Percentiles rank a stretch among this genome's conserved stretches.
Evolutionary conservation across 2,888 invertebrate genomes (phyloP).

Genomic region (Blastobasis adustella): DNA sequence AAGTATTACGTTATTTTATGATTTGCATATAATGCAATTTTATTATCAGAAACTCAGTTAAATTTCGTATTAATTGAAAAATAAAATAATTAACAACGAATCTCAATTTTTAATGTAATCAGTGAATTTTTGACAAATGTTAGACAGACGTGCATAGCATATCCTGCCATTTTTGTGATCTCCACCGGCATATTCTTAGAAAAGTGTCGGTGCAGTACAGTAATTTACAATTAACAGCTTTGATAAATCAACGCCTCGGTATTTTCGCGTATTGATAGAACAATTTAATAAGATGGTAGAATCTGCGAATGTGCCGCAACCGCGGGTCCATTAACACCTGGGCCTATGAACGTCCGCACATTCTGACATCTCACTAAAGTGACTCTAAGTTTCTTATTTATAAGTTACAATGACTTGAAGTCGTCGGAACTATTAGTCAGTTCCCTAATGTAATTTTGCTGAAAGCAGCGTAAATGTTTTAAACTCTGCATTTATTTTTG

Average conservation of each 20-base stretch:
- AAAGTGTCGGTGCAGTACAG: constrained; percentile 25
- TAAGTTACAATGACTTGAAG: constrained; percentile 15
- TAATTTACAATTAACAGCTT: not conserved
- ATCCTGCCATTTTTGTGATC: constrained; percentile 31
- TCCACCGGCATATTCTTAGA: constrained; percentile 46
- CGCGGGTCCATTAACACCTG: too few relatives aligned
- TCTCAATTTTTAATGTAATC: constrained; percentile 48
- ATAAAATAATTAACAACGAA: constrained; percentile 53
- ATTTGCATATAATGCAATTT: constrained; percentile 70
- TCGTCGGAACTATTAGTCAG: constrained; percentile 16
- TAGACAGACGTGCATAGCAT: constrained; percentile 56
- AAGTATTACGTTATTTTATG: constrained; percentile 70
- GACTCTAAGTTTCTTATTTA: not conserved
- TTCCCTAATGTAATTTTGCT: constrained; percentile 37
- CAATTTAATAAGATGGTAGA: constrained; percentile 4
- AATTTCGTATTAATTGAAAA: constrained; percentile 29
- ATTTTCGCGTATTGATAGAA: constrained; percentile 2
- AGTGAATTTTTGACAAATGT: constrained; percentile 27
- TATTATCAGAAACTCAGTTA: constrained; percentile 26
- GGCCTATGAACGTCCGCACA: too few relatives aligned
- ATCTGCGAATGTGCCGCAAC: too few relatives aligned
- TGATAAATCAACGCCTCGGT: not conserved
- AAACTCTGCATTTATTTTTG: constrained; percentile 45
- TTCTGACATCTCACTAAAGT: too few relatives aligned
- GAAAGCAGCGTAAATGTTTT: constrained; percentile 54